Conservation (phyloP, 2,797 vertebrate species). For the Takifugu rubripes region DNA sequence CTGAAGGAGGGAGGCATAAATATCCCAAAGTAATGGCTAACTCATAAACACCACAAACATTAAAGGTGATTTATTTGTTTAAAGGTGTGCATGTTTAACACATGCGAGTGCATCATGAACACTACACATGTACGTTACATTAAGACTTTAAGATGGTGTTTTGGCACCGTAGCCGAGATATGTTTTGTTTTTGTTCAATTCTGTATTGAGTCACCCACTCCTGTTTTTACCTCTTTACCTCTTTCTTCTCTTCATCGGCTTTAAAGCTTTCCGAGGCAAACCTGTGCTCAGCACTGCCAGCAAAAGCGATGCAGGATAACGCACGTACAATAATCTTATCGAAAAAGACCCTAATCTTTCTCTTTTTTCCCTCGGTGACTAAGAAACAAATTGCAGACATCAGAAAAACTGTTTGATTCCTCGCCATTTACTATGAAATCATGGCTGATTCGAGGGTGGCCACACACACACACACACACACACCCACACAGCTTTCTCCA, state of each 20-base stretch:
- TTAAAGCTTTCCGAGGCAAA: slow-evolving; percentile 53
- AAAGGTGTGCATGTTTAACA: slow-evolving; percentile 26
- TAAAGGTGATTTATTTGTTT: slow-evolving; percentile 45
- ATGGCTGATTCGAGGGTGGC: slow-evolving; percentile 47
- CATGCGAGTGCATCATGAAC: slow-evolving; percentile 8
- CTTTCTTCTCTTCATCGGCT: slow-evolving; percentile 33
- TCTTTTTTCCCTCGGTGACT: slow-evolving; percentile 66
- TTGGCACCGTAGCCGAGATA: not conserved
- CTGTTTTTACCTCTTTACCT: slow-evolving; percentile 13
- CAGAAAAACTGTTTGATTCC: slow-evolving; percentile 66
- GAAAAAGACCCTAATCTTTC: slow-evolving; percentile 59
- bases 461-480: slow-evolving; percentile 30
- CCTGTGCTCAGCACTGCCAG: slow-evolving; percentile 47
- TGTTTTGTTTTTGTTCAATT: slow-evolving; percentile 13
- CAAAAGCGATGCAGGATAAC: slow-evolving; percentile 66
- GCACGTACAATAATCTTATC: slow-evolving; percentile 68
- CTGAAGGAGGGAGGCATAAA: slow-evolving; percentile 47
- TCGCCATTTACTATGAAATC: slow-evolving; percentile 68
- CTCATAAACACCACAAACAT: slow-evolving; percentile 28
- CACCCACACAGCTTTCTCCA: slow-evolving; percentile 7
- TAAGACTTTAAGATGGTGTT: not conserved
- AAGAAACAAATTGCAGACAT: slow-evolving; percentile 57
- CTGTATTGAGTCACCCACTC: slow-evolving; percentile 41
- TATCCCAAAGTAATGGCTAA: slow-evolving; percentile 44
- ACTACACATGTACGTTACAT: slow-evolving; percentile 5